Evolutionary conservation across 2,888 invertebrate species (phyloP), one percentile per base, ranked within the genome.

Genomic region (Caenorhabditis plicata): DNA sequence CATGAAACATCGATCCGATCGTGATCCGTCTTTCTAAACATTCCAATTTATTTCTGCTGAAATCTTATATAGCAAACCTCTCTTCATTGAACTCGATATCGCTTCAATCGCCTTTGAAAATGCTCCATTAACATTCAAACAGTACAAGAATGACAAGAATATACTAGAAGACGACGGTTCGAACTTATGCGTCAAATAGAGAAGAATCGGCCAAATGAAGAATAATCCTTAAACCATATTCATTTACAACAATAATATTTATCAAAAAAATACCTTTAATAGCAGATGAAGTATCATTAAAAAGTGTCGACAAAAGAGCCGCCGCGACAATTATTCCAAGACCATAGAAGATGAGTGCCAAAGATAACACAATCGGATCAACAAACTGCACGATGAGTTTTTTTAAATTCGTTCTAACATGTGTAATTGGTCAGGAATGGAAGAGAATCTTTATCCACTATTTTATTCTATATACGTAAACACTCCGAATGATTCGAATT

Each of bases 31-130:
- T 20, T 41, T 58, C 58, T 27, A 13, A 27, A 27, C 13, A 27
- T 27, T 9, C 15, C 8, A n/a, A 33, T n/a, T 9, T 8, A n/a
- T 33, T n/a, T 33, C 5, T 5, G 7, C 15, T 17, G 33, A n/a
- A 11, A 33, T n/a, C 9, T 7, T n/a, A 33, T n/a, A 5, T 5
- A n/a, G n/a, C 9, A 17, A 20, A 72, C 74, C 61, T 53, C 66
- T 61, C 22, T 58, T 68, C 57, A 76, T 71, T 36, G 63, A 64
- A 33, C 67, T 73, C 29, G 53, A 52, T 19, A 76, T 68, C 1
- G 68, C 62, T 15, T 49, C 53, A 11, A 54, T 51, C 13, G 60
- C 49, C 17, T 54, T 31, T 32, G 49, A 47, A 25, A 60, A 54
- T n/a, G 60, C 60, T 50, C 54, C 60, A 25, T 54, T 54, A 45